phyloP scores from a whole-genome alignment of 2,113 vertebrate species.

The Tyrannus savana region DNA sequence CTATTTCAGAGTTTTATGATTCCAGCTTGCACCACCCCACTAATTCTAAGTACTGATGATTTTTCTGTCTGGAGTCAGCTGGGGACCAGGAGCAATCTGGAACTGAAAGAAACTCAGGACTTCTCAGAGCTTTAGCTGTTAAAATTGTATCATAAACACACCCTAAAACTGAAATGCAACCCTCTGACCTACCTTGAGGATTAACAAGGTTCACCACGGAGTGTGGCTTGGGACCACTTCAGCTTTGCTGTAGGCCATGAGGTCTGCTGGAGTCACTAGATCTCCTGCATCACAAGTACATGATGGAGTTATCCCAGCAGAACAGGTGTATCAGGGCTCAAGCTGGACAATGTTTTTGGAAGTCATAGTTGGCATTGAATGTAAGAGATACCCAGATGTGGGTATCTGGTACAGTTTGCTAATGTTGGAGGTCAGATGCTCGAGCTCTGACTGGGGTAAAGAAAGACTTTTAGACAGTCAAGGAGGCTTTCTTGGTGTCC shows the following conservation, averaged over 20 bases:
- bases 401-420: not conserved
- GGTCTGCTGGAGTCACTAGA: not conserved
- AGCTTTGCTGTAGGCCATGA: not conserved
- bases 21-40: not conserved
- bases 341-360: not conserved
- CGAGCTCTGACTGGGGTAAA: not conserved
- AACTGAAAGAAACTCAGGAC: not conserved
- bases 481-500: not conserved
- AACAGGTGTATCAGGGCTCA: not conserved
- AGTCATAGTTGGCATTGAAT: not conserved
- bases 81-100: not conserved
- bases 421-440: not conserved
- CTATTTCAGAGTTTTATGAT: slow-evolving; percentile 8
- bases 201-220: not conserved
- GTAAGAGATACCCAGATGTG: not conserved
- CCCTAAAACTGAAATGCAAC: not conserved
- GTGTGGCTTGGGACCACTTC: not conserved
- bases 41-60: not conserved
- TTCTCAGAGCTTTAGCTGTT: not conserved
- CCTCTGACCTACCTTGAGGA: not conserved
- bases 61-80: not conserved
- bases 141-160: not conserved
- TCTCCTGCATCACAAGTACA: not conserved
- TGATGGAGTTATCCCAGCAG: not conserved
- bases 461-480: not conserved